A percentile compares a stretch with the other conserved stretches of the same genome.
phyloP scores from a whole-genome alignment of 2,888 invertebrate genomes.

The Pyralis farinalis region DNA sequence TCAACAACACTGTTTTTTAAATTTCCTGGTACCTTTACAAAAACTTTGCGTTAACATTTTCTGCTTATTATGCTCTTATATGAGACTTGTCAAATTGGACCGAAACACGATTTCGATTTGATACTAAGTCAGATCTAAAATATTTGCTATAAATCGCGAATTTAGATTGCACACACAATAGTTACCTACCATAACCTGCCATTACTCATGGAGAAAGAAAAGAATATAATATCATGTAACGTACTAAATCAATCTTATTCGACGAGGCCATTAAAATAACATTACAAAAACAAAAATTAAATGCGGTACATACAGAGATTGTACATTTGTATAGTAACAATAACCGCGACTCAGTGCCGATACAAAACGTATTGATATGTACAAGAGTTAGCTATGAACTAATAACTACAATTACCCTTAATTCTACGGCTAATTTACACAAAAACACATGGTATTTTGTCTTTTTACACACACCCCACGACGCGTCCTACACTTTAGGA shows the following conservation, averaged over 20 bases:
- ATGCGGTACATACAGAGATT: conserved; percentile 53
- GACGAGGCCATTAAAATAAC: conserved; percentile 30
- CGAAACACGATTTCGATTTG: too few species aligned
- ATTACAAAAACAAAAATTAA: conserved; percentile 44
- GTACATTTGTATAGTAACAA: conserved; percentile 56
- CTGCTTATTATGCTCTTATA: too few species aligned
- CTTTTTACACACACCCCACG: conserved; percentile 31
- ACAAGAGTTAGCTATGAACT: conserved; percentile 47
- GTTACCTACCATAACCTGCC: conserved; percentile 29
- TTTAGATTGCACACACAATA: conserved; percentile 52
- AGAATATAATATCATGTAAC: conserved; percentile 19
- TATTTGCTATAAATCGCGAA: conserved; percentile 28
- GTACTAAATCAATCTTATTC: conserved; percentile 28
- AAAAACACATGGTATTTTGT: conserved; percentile 39
- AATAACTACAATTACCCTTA: conserved; percentile 40
- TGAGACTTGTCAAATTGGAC: background rate
- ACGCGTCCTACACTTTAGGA: conserved; percentile 69
- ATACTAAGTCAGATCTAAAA: conserved; percentile 36
- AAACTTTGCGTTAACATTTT: too few species aligned
- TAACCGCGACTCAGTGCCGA: conserved; percentile 39
- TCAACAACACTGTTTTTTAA: too few species aligned
- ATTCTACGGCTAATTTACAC: conserved; percentile 47
- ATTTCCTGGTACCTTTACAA: too few species aligned
- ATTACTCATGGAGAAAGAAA: conserved; percentile 27
- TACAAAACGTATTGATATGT: conserved; percentile 67